Evolutionary conservation across 2,797 vertebrate genomes (phyloP), one percentile per base, ranked within the genome.

Genomic region (Melanotaenia trifasciata): DNA sequence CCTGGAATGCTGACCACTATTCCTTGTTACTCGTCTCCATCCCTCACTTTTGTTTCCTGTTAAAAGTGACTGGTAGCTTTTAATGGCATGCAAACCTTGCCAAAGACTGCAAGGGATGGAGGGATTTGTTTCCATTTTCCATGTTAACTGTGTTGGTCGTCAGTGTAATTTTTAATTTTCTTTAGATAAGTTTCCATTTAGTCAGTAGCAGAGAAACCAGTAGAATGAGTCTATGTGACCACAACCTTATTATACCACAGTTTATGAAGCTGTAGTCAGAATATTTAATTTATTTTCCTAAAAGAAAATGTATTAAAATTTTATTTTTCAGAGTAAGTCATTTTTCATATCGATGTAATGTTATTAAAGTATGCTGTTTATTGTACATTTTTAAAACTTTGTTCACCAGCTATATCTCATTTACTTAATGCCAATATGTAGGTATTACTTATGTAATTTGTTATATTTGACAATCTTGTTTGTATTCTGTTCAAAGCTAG

Each of bases 281-380:
- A 81, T 92, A 93, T 90, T 93, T 94, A 92, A 93, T 93, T 94
- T 93, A 93, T 94, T 93, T 93, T 91, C 85, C 28, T 86, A 90
- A 87, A 87, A 82, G 74, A 88, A 89, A 87, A 78, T 87, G 85
- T 91, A 91, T 91, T 86, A 89, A 90, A 92, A 74, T 75, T 92
- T 90, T 93, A 91, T 94, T 93, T 93, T 92, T 92, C 83, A 90
- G 87, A 92, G 79, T 86, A 88, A 89, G 81, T 76, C 59, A 30
- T 92, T 92, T 92, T 90, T 84, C 88, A 84, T 90, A 89, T 90
- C 68, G 87, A 82, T 87, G 87, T 89, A 86, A 84, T 85, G 83
- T 89, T 87, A 90, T 90, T 89, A 91, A 90, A 76, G 77, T 89
- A 88, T 91, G 81, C 66, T 71, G 66, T 91, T 79, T 86, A 79